A percentile compares a stretch with the other conserved stretches of the same genome.
These are phyloP conservation scores for Hemicentrotus pulcherrimus DNA, from an alignment of 35 echinoderm and acorn worm species.

Conservation along the genomic window DNA sequence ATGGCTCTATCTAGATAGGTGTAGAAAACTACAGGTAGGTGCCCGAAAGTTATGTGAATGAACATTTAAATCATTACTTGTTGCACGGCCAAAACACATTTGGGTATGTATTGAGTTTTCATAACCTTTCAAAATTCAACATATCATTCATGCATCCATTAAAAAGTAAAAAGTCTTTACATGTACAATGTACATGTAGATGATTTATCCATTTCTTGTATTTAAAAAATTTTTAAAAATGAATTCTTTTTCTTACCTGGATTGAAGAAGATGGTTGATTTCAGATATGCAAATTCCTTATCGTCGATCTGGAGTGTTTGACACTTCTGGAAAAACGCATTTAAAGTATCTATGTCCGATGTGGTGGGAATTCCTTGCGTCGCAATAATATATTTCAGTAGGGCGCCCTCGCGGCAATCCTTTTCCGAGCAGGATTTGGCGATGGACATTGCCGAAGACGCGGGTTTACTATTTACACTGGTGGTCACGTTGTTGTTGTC, in stretches of 20 bases:
- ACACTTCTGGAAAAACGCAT: slow-evolving; percentile 93
- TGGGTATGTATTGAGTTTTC: too few relatives aligned
- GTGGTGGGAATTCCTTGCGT: slow-evolving; percentile 91
- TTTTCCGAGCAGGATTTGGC: slow-evolving; percentile 29
- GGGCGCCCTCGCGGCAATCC: slow-evolving; percentile 61
- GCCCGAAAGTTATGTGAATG: too few relatives aligned
- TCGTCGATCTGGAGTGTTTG: slow-evolving; percentile 88
- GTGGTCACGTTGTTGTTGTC: slow-evolving; percentile 24
- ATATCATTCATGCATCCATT: too few relatives aligned
- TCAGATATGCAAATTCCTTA: slow-evolving; percentile 97
- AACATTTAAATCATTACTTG: too few relatives aligned
- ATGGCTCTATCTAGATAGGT: too few relatives aligned
- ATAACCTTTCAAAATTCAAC: too few relatives aligned
- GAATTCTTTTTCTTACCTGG: slow-evolving; percentile 72
- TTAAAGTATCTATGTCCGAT: slow-evolving; percentile 86
- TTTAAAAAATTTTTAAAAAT: not conserved
- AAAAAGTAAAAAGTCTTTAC: too few relatives aligned
- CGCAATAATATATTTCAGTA: slow-evolving; percentile 79
- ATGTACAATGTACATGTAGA: too few relatives aligned
- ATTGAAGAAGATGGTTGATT: slow-evolving; percentile 95
- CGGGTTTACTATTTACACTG: not conserved
- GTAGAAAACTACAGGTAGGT: too few relatives aligned
- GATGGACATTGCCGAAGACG: not conserved
- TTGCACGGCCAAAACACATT: too few relatives aligned
- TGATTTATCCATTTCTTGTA: not conserved